Conservation (phyloP, 23 tunicate genomes). For the Ciona savignyi region DNA sequence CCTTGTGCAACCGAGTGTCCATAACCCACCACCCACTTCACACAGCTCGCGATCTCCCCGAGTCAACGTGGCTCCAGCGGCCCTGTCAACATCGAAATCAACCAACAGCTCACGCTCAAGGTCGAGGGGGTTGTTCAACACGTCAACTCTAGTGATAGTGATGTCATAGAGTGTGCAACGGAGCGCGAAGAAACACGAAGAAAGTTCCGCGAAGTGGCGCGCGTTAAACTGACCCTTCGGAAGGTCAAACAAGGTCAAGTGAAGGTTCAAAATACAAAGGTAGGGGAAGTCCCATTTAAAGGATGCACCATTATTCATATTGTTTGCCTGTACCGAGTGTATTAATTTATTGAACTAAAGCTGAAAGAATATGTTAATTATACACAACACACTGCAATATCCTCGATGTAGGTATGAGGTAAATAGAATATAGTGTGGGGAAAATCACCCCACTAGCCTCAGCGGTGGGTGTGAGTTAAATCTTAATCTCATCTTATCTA, state of each 20-base stretch:
- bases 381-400: too few relatives aligned
- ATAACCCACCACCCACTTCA: too few relatives aligned
- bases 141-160: conserved; percentile 18
- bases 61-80: conserved; percentile 59
- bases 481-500: too few relatives aligned
- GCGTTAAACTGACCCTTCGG: conserved; percentile 24
- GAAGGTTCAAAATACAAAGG: conserved; percentile 29
- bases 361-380: too few relatives aligned
- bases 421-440: too few relatives aligned
- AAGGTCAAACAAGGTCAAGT: conserved; percentile 31
- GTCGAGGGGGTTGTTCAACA: conserved; percentile 86
- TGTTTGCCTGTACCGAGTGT: not conserved
- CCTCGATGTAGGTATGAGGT: too few relatives aligned
- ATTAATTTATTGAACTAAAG: too few relatives aligned
- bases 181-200: not conserved
- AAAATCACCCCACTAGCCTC: too few relatives aligned
- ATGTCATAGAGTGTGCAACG: conserved; percentile 1
- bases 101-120: conserved; percentile 68
- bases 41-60: conserved; percentile 77
- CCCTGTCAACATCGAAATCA: conserved; percentile 59
- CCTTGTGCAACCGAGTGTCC: too few relatives aligned
- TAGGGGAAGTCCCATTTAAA: conserved; percentile 1
- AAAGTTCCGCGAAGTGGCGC: conserved; percentile 28
- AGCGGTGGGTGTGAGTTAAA: too few relatives aligned
- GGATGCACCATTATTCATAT: not conserved